phyloP scores from a whole-genome alignment of 64 coral and sea anemone species.

The Montipora capricornis region DNA sequence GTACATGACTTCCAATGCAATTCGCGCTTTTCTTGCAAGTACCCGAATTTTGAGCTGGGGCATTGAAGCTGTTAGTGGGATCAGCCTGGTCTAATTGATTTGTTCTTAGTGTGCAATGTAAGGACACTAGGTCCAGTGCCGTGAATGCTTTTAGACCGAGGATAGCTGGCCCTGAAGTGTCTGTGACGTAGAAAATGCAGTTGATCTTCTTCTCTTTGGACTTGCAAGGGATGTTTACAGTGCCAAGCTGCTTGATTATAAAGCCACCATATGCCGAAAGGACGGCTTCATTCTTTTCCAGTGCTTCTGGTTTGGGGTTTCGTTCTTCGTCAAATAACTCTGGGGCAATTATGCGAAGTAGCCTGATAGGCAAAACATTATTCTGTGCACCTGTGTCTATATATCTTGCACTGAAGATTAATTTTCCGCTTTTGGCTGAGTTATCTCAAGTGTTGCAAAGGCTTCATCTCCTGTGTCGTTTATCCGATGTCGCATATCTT shows the following conservation, averaged over 20 bases:
- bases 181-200: too few relatives aligned
- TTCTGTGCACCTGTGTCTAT: slow-evolving; percentile 36
- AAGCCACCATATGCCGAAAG: too few relatives aligned
- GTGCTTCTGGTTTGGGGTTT: slow-evolving; percentile 1
- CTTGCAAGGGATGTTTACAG: not conserved
- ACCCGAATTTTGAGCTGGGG: not conserved
- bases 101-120: slow-evolving; percentile 30
- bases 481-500: not conserved
- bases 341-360: slow-evolving; percentile 16
- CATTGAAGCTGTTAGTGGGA: not conserved
- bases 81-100: slow-evolving; percentile 33
- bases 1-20: not conserved
- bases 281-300: slow-evolving; percentile 29
- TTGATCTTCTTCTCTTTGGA: slow-evolving; percentile 14
- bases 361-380: slow-evolving; percentile 32
- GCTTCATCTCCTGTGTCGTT: not conserved
- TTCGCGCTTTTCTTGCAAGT: not conserved
- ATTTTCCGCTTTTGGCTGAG: not conserved
- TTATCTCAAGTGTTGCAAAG: slow-evolving; percentile 25
- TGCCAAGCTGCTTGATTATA: not conserved
- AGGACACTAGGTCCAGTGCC: slow-evolving; percentile 34
- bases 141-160: slow-evolving; percentile 11
- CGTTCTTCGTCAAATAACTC: slow-evolving; percentile 19
- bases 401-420: slow-evolving; percentile 26
- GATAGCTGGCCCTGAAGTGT: not conserved